A percentile compares a stretch with the other conserved stretches of the same genome.
phyloP scores from a whole-genome alignment of 1,140 invertebrate species.

The Tetranychus cinnabarinus region DNA sequence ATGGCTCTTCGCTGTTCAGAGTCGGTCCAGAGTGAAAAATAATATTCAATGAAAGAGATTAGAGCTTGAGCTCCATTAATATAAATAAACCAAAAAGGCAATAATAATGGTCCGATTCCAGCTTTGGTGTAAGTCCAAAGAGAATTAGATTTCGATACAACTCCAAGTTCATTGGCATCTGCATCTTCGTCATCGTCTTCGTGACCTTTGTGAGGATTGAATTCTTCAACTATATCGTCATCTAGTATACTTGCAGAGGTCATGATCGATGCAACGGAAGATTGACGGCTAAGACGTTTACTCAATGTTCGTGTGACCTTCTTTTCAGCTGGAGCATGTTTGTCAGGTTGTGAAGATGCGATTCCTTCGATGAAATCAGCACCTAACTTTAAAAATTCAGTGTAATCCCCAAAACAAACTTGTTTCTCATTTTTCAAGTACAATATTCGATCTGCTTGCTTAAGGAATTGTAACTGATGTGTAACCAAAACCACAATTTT shows the following conservation, averaged over 20 bases:
- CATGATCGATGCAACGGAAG: background rate
- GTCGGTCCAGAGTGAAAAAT: constrained; percentile 10
- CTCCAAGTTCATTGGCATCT: constrained; percentile 3
- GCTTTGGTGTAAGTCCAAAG: constrained; percentile 11
- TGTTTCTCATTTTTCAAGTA: constrained; percentile 34
- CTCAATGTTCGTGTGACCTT: background rate
- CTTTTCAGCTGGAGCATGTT: background rate
- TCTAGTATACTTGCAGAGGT: background rate
- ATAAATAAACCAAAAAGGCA: constrained; percentile 6
- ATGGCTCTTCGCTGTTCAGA: background rate
- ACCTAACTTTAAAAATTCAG: constrained; percentile 9
- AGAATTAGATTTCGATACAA: constrained; percentile 8
- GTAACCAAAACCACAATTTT: constrained; percentile 22
- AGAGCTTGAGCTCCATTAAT: constrained; percentile 14
- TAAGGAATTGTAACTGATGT: constrained; percentile 29
- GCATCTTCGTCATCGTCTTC: background rate
- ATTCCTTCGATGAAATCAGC: constrained; percentile 8
- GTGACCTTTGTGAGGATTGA: background rate
- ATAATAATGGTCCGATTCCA: constrained; percentile 9
- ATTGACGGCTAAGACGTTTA: constrained; percentile 13
- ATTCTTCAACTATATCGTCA: background rate
- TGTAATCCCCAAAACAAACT: constrained; percentile 10
- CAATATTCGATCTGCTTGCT: constrained; percentile 44
- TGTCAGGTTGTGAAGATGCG: background rate
- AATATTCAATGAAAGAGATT: constrained; percentile 16